Percentiles rank a stretch among this genome's conserved stretches.
Evolutionary conservation across 2,888 invertebrate species (phyloP).

Genomic region (Meteorus colon): DNA sequence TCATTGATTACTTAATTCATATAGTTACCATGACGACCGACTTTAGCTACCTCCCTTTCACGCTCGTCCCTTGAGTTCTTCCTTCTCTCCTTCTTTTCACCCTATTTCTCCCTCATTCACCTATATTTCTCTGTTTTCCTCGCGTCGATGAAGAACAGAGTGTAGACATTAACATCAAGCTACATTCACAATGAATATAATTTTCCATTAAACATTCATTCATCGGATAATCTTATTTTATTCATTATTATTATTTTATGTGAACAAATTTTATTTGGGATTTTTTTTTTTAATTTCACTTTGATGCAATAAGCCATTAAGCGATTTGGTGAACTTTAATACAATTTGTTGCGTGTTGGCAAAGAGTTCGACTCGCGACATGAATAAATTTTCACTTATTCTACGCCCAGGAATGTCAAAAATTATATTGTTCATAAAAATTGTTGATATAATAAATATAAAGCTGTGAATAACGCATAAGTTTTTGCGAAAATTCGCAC

Average conservation of each 20-base stretch:
- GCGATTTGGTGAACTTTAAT: too few species aligned
- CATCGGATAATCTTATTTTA: not conserved
- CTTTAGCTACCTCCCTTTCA: slow-evolving; percentile 40
- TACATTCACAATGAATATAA: slow-evolving; percentile 50
- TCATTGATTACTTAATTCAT: slow-evolving; percentile 73
- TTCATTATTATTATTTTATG: not conserved
- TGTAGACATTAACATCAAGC: slow-evolving; percentile 51
- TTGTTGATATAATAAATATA: too few species aligned
- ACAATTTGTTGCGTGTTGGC: too few species aligned
- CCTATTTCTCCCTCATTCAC: not conserved
- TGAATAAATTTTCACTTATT: too few species aligned
- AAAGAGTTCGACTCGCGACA: too few species aligned
- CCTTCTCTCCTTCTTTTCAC: not conserved
- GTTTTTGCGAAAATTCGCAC: slow-evolving; percentile 62
- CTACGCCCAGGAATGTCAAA: too few species aligned
- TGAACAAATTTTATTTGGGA: not conserved
- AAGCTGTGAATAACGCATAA: slow-evolving; percentile 68
- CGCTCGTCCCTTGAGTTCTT: not conserved
- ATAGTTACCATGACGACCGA: slow-evolving; percentile 70
- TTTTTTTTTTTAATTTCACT: not conserved
- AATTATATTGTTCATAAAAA: too few species aligned
- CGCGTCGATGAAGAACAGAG: slow-evolving; percentile 62
- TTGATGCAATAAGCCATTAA: too few species aligned
- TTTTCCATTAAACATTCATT: not conserved
- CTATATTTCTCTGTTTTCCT: slow-evolving; percentile 68